These are phyloP conservation scores for Liposcelis brunnea DNA, from an alignment of 2,888 invertebrate species.

Conservation along the genomic window DNA sequence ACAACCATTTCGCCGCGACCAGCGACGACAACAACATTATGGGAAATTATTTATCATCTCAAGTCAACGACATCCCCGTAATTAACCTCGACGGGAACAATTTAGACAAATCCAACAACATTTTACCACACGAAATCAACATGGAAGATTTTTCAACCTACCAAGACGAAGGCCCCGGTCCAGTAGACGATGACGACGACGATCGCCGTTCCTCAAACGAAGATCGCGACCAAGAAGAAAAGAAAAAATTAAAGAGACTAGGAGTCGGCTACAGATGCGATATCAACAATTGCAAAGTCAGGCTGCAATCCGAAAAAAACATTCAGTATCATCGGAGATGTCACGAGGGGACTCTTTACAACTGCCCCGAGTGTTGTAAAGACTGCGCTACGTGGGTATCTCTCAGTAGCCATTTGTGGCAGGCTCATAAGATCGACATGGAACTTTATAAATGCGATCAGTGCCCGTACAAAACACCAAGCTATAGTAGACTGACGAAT, in stretches of 20 bases:
- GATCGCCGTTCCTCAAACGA: too few species aligned
- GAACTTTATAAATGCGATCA: constrained; percentile 59
- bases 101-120: too few species aligned
- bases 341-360: constrained; percentile 30
- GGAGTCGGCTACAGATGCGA: constrained; percentile 27
- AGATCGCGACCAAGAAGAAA: too few species aligned
- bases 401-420: constrained; percentile 64
- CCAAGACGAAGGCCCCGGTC: too few species aligned
- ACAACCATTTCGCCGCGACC: neutral
- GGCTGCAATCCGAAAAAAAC: constrained; percentile 38
- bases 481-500: constrained; percentile 43
- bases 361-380: constrained; percentile 50
- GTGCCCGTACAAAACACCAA: constrained; percentile 50
- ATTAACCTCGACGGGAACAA: neutral
- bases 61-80: neutral
- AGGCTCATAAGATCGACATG: constrained; percentile 52
- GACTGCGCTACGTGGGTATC: constrained; percentile 41
- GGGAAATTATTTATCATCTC: too few species aligned
- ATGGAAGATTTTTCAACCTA: too few species aligned
- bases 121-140: too few species aligned
- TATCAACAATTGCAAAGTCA: constrained; percentile 35
- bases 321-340: constrained; percentile 46
- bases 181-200: too few species aligned
- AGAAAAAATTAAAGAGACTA: too few species aligned
- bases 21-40: too few species aligned